Percentiles rank a stretch among this genome's conserved stretches.
These are phyloP conservation scores for Magallana angulata DNA, from an alignment of 1,140 invertebrate genomes.

Conservation along the genomic window DNA sequence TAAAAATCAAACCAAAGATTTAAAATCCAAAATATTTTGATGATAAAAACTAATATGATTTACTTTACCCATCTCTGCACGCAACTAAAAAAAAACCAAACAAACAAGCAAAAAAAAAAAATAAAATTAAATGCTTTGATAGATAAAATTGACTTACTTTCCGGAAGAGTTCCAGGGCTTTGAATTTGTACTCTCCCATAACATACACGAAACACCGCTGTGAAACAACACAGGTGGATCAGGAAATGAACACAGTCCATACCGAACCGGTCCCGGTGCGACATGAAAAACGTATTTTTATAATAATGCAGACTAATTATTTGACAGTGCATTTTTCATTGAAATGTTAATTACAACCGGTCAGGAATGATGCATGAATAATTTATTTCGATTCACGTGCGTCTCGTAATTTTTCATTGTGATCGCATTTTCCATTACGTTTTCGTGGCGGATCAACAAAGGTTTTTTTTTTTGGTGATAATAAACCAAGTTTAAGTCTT, in stretches of 20 bases:
- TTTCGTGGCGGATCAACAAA: neutral
- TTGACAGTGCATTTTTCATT: neutral
- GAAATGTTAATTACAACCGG: neutral
- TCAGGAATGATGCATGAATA: slow-evolving; percentile 12
- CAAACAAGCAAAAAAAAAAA: no score
- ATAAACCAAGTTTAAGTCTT: no score
- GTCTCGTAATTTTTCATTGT: neutral
- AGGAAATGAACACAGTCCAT: neutral
- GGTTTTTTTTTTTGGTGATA: no score
- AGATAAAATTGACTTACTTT: neutral
- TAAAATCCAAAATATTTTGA: no score
- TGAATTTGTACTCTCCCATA: neutral
- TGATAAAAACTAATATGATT: no score
- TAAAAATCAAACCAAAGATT: no score
- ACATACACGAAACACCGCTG: neutral
- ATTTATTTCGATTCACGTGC: neutral
- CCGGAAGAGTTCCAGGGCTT: neutral
- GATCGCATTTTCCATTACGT: neutral
- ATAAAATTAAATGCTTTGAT: no score
- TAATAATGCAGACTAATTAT: neutral
- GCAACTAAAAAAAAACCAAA: neutral
- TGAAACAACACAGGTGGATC: neutral
- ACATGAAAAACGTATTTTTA: neutral
- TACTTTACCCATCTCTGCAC: no score
- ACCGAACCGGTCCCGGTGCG: neutral